phyloP scores from a whole-genome alignment of 2,113 vertebrate species.

The Excalfactoria chinensis region DNA sequence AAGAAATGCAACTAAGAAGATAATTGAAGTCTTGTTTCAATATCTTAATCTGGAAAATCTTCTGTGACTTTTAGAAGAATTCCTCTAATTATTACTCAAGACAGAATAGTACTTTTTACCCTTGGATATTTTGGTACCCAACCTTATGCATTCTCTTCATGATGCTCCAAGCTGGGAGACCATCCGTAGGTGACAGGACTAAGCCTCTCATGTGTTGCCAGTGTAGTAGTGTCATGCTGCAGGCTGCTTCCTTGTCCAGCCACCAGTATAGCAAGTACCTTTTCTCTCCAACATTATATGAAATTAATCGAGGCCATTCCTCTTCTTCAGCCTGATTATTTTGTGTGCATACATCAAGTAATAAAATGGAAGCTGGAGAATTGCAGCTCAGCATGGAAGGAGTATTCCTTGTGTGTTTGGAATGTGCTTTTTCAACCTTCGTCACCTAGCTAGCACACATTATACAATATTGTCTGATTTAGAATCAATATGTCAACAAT shows the following conservation, averaged over 20 bases:
- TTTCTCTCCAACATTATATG: neutral
- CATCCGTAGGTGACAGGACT: neutral
- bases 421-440: neutral
- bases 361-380: neutral
- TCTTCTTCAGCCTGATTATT: conserved; percentile 14
- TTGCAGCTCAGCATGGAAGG: neutral
- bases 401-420: neutral
- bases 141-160: rapidly evolving
- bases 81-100: neutral
- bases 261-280: neutral
- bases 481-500: neutral
- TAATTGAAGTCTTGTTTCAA: neutral
- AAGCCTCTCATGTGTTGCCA: neutral
- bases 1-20: neutral
- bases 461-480: neutral
- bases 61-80: neutral
- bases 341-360: neutral
- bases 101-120: neutral
- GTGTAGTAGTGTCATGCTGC: neutral
- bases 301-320: conserved; percentile 3
- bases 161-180: neutral
- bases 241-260: neutral
- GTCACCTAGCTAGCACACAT: neutral
- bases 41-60: neutral
- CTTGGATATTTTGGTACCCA: neutral